Conservation (phyloP, 64 coral and sea anemone species). For the Stylophora pistillata region DNA sequence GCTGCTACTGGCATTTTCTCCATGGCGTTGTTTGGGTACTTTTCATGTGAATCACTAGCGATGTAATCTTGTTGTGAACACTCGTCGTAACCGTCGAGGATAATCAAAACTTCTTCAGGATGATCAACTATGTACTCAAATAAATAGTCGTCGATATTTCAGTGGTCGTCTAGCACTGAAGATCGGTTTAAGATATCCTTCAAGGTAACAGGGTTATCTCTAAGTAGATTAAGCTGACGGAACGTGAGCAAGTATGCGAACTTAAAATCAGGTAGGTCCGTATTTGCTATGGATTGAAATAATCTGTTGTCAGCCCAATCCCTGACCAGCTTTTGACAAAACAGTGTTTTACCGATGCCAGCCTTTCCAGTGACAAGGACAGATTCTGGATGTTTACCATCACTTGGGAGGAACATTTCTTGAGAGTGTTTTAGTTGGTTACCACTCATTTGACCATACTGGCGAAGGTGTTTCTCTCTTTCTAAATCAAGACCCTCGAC, state of each 20-base stretch:
- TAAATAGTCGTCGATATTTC: neutral
- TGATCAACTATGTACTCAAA: slow-evolving; percentile 19
- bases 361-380: slow-evolving; percentile 41
- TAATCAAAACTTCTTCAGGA: neutral
- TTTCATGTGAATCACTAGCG: neutral
- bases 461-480: slow-evolving; percentile 25
- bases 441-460: slow-evolving; percentile 20
- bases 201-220: slow-evolving; percentile 2
- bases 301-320: slow-evolving; percentile 43
- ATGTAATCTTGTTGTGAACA: slow-evolving; percentile 13
- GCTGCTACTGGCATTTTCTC: slow-evolving; percentile 28
- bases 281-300: neutral
- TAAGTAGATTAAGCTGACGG: slow-evolving; percentile 6
- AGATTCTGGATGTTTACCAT: neutral
- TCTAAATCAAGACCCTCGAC: neutral
- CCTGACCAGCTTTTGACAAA: slow-evolving; percentile 17
- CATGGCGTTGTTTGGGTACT: slow-evolving; percentile 9
- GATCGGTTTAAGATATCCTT: slow-evolving; percentile 26
- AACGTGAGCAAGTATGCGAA: slow-evolving; percentile 46
- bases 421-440: neutral
- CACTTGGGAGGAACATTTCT: slow-evolving; percentile 10
- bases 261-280: neutral
- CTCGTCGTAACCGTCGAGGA: slow-evolving; percentile 33
- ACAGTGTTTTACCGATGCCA: slow-evolving; percentile 32
- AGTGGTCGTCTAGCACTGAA: slow-evolving; percentile 19